Conservation (phyloP, 2,888 invertebrate species). For the Eupeodes latifasciatus region DNA sequence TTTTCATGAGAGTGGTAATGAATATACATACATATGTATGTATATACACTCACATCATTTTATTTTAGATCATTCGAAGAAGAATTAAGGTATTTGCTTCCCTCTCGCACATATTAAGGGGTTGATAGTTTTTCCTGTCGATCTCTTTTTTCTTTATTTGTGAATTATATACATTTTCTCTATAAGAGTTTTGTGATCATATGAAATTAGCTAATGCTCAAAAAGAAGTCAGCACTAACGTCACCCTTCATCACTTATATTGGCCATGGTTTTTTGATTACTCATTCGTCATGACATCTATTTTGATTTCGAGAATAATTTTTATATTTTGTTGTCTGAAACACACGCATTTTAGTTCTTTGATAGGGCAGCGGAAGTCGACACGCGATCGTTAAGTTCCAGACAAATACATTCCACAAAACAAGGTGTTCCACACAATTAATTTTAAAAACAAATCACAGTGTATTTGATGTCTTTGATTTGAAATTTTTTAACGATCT, state of each 20-base stretch:
- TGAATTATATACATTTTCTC: constrained; percentile 24
- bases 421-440: background rate
- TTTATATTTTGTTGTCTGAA: constrained; percentile 1
- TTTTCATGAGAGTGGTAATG: constrained; percentile 64
- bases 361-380: constrained; percentile 14
- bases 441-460: constrained; percentile 23
- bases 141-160: constrained; percentile 20
- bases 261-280: constrained; percentile 65
- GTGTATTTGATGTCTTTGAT: background rate
- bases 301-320: constrained; percentile 46
- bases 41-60: constrained; percentile 45
- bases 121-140: constrained; percentile 34
- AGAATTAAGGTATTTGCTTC: constrained; percentile 26
- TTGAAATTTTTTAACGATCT: constrained; percentile 20
- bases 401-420: constrained; percentile 35
- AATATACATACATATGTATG: constrained; percentile 11
- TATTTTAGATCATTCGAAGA: constrained; percentile 58
- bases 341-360: constrained; percentile 9
- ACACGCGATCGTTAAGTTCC: constrained; percentile 26
- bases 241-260: constrained; percentile 55
- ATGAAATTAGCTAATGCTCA: constrained; percentile 57
- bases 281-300: constrained; percentile 73
- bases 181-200: constrained; percentile 44
- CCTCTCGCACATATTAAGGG: constrained; percentile 42
- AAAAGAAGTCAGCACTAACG: constrained; percentile 47